Evolutionary conservation across 2,797 vertebrate species (phyloP), one percentile per base, ranked within the genome.

Genomic region (Artibeus jamaicensis): DNA sequence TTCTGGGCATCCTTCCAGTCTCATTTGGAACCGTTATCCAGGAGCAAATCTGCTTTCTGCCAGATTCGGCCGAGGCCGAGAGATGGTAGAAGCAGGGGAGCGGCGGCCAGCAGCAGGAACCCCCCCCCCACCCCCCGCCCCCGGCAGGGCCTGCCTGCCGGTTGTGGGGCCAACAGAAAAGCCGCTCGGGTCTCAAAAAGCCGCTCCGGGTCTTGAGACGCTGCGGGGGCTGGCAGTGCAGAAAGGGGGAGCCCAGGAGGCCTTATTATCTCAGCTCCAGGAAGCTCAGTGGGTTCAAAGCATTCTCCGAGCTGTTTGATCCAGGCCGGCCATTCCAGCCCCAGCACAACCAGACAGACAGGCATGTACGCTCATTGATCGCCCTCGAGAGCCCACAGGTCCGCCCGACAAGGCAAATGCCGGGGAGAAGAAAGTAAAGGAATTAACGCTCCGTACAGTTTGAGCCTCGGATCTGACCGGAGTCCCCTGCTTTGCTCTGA

Each of bases 391-490:
- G 44, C 18, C 71, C 14, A 42, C 62, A 39, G n/a, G 42, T 32
- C 81, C 32, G 1, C 39, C 39, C 32, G 32, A 14, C 74, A 7
- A 18, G 22, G 87, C 42, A 22, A 12, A 5, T 3, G n/a, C 22
- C 0, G 4, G 26, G 3, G 59, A 8, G 37, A 19, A 59, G 50
- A 48, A 11, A 0, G 48, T 8, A 14, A 18, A 50, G 44, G 29
- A 39, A 62, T 42, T 1, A 6, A 14, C 0, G 3, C n/a, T 0
- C 0, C 18, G 0, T 22, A 1, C 9, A 0, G 39, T 10, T 48
- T 24, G 70, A n/a, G 19, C 26, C 76, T 3, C 9, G 3, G 78
- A 15, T n/a, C 55, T 42, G 55, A 59, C 78, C 79, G 14, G 26
- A 1, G 55, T 26, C 15, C 9, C 32, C 59, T 21, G 32, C 37